Evolutionary conservation across 1,140 invertebrate genomes (phyloP), one percentile per base, ranked within the genome.

Genomic region (Whitmania pigra): DNA sequence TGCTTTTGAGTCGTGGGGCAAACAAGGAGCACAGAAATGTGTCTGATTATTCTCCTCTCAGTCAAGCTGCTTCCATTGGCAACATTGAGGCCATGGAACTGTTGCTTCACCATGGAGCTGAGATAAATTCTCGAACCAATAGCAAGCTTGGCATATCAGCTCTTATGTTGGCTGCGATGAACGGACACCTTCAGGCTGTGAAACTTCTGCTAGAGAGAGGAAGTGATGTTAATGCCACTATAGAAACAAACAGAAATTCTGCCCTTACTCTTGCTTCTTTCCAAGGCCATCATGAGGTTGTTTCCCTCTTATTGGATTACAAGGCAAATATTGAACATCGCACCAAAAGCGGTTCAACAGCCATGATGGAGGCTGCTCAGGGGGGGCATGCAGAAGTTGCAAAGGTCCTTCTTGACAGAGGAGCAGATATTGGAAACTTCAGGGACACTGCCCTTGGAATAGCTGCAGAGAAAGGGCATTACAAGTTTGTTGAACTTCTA

Each of bases 11-110:
- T 84, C 76, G 90, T 67, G 88, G 89, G 73, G 93, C 94, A 27
- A 97, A 98, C 83, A 98, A 97, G 81, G 97, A 99, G 83, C 97
- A 99, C 84, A 87, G 97, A 57, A 99, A 99, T 84, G 94, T 98
- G 5, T 97, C 93, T n/a, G 97, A 99, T 83, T 99, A 99, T 80
- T 99, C 97, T 0, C 97, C 97, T 2, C 85, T 99, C 2, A 95
- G 93, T 79, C 85, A 99, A 72, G 97, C 97, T 63, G 95, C 95
- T 29, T 97, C 93, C 43, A 94, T 94, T 40, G 97, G 95, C 40
- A 98, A 98, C 84, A 93, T 98, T 57, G 96, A 98, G 81, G 98
- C 99, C 77, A 98, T 99, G 75, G 92, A 96, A 78, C 85, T 99
- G 54, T 91, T 97, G 67, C 84, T 99, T 20, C 88, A 87, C 78